Conservation (phyloP, 2,113 vertebrate species). For the Paralichthys olivaceus region DNA sequence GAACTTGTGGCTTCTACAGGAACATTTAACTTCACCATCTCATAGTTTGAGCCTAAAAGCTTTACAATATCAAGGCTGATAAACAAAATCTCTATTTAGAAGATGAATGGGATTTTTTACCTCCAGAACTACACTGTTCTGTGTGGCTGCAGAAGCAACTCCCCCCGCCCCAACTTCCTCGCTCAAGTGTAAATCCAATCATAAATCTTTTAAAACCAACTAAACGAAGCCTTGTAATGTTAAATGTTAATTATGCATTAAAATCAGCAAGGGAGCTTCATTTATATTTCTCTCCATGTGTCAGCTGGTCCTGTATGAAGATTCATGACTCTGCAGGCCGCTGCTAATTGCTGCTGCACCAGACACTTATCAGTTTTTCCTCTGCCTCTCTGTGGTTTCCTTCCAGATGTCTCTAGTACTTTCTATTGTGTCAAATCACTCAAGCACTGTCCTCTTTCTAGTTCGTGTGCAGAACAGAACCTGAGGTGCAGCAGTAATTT, state of each 20-base stretch:
- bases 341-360: constrained; percentile 32
- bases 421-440: not conserved
- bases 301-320: constrained; percentile 36
- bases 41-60: no score
- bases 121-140: no score
- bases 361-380: constrained; percentile 11
- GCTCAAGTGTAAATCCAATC: constrained; percentile 9
- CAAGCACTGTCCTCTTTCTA: not conserved
- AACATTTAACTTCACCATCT: no score
- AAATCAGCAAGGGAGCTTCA: constrained; percentile 1
- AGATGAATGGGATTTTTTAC: no score
- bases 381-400: constrained; percentile 6
- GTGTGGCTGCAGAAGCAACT: no score
- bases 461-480: constrained; percentile 14
- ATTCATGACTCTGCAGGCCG: constrained; percentile 26
- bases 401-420: not conserved
- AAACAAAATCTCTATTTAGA: no score
- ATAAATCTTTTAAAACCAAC: constrained; percentile 51
- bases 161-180: not conserved
- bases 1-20: no score
- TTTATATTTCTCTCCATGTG: constrained; percentile 39
- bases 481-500: constrained; percentile 35
- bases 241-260: constrained; percentile 62
- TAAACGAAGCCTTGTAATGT: constrained; percentile 47
- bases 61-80: no score